These are phyloP conservation scores for Microhierax caerulescens DNA, from an alignment of 2,797 vertebrate species.

Conservation along the genomic window DNA sequence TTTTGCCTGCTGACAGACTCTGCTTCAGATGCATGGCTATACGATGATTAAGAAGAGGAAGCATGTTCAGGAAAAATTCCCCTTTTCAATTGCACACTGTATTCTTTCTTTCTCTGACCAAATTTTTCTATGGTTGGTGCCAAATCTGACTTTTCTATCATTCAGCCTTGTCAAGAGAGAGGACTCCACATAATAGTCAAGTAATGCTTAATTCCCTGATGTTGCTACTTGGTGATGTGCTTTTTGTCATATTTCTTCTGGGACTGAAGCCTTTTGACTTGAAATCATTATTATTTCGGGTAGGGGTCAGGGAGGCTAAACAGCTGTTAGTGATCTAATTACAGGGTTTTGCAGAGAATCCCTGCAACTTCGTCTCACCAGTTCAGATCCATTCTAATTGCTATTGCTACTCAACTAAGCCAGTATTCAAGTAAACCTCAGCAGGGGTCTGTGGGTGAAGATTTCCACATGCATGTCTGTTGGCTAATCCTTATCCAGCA, in stretches of 20 bases:
- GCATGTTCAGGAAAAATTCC: neutral
- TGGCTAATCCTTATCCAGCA: neutral
- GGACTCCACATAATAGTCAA: neutral
- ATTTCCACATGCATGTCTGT: neutral
- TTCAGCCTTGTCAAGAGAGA: neutral
- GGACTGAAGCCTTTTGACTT: constrained; percentile 5
- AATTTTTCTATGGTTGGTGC: neutral
- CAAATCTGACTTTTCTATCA: neutral
- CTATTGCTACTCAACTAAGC: neutral
- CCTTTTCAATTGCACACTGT: accelerated
- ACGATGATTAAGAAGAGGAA: accelerated
- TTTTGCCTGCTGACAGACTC: neutral
- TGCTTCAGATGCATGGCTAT: neutral
- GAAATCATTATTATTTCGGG: constrained; percentile 2
- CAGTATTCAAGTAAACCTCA: neutral
- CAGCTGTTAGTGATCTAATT: constrained; percentile 39
- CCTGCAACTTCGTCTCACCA: neutral
- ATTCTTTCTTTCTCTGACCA: neutral
- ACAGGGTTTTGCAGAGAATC: neutral
- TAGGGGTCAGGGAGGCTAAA: neutral
- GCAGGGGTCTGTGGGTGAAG: neutral
- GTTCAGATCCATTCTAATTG: neutral
- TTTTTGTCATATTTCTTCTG: constrained; percentile 32
- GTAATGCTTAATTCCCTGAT: neutral
- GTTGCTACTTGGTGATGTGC: neutral